Base-by-base conservation (phyloP, 2,113 vertebrate species). In the Antennarius striatus region DNA sequence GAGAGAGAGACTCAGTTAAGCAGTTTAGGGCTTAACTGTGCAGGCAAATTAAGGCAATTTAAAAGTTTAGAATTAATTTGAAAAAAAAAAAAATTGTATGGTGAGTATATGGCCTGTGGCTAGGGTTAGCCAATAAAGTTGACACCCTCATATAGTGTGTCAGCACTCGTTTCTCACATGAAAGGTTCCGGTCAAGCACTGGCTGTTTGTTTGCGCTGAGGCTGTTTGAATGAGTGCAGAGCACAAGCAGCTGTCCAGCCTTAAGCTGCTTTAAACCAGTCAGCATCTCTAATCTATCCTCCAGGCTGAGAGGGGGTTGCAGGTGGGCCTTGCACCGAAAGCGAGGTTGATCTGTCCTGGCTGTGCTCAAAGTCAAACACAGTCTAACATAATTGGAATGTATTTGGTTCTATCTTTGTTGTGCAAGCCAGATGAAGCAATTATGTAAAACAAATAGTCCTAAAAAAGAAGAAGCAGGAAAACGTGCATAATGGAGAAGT, bases 191-290 rank as follows among this genome's bases (percentile, higher is more conserved):
- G 39, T 22, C 14, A 55, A 70, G 17, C 63, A 46, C 47, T 48
- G 52, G 55, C 59, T 58, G 10, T 69, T 63, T 71, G 56, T 65
- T 61, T 8, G 51, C 46, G 61, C 14, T 46, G 45, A 75, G 12
- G 68, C 53, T 73, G 42, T 70, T 77, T 69, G 52, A 75, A 71
- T 56, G 68, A 52, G 68, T 68, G 56, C 63, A 29, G 48, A 73
- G 79, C 56, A 77, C 71, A 78, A 58, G 77, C 81, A 79, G 69
- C 83, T 85, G 73, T 75, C 78, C 16, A 1, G 49, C 59, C 75
- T 50, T 89, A 89, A 89, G 83, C 71, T 80, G 88, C 83, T 90
- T 91, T 88, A 73, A 71, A 78, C 28, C 55, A 43, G 76, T 76
- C 70, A 71, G 60, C 47, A 13, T 73, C 56, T 61, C 72, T 90